Base-by-base conservation (phyloP, 2,113 vertebrate genomes). In the Cyanistes caeruleus region DNA sequence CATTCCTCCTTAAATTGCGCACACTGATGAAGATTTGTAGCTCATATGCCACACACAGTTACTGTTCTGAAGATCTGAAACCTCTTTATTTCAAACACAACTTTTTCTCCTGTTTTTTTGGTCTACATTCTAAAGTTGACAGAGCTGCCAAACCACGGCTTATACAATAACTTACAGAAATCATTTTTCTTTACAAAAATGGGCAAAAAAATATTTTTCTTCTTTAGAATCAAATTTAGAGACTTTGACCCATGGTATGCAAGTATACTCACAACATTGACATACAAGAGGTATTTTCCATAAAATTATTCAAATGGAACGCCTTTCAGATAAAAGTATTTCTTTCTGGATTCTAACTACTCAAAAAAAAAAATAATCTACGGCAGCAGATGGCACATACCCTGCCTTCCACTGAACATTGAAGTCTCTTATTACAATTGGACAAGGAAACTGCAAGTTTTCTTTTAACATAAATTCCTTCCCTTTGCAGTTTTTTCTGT, bases 391-490 rank as follows among this genome's bases (percentile, higher is more conserved):
- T 76, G 55, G 51, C 67, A 74, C 20, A 49, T 58, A 65, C 13
- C 20, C 76, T 70, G 37, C 43, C 28, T 73, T 92, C 46, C 62
- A 79, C 52, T 60, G 43, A 89, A 88, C 0, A 2, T 8, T 90
- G 37, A 84, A 92, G 83, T 63, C 37, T 70, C 73, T 65, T 79
- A 63, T 72, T 89, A 76, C 24, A 13, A 81, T 27, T 65, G 31
- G 64, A 86, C 31, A 64, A 33, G 67, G 33, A 92, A 92, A 83
- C 53, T 84, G 65, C 68, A 84, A 75, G 74, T 86, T 94, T 94
- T 85, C 91, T 92, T 79, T 91, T 84, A 93, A 81, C 49, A 88
- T 62, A 91, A 93, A 93, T 87, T 89, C 78, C 86, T 88, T 86
- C 63, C 79, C 67, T 82, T 85, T 63, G 70, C 60, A 92, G 31